Evolutionary conservation across 2,113 vertebrate species (phyloP).

Genomic region (Clarias magur): DNA sequence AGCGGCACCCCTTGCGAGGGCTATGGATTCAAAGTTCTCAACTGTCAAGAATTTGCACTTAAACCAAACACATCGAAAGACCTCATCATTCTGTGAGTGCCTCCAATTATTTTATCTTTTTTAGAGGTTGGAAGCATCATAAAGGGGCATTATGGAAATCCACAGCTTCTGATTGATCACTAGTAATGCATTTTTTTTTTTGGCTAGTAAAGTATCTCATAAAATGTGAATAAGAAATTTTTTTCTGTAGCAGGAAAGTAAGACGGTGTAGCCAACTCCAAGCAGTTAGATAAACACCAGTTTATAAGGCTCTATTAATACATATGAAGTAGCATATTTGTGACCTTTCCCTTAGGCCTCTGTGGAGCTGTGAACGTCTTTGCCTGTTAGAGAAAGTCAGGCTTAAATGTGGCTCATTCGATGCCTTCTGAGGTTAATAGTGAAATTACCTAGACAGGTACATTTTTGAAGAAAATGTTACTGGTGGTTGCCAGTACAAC

Average conservation of each 20-base stretch:
- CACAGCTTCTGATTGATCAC: neutral
- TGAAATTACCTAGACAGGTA: neutral
- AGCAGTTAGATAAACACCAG: slow-evolving; percentile 30
- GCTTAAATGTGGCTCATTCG: neutral
- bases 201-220: neutral
- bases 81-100: slow-evolving; percentile 91
- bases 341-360: slow-evolving; percentile 32
- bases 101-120: neutral
- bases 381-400: neutral
- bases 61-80: slow-evolving; percentile 94
- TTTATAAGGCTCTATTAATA: slow-evolving; percentile 54
- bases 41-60: slow-evolving; percentile 93
- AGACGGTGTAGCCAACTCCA: slow-evolving; percentile 24
- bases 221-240: neutral
- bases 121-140: neutral
- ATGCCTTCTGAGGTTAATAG: neutral
- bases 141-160: neutral
- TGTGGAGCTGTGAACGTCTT: slow-evolving; percentile 48
- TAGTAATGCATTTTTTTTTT: neutral
- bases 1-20: slow-evolving; percentile 92
- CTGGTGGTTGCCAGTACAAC: no score
- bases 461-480: no score
- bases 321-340: slow-evolving; percentile 23
- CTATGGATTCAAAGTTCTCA: slow-evolving; percentile 97
- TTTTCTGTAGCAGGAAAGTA: slow-evolving; percentile 1